phyloP scores from a whole-genome alignment of 2,888 invertebrate genomes.

The Myopa tessellatipennis region DNA sequence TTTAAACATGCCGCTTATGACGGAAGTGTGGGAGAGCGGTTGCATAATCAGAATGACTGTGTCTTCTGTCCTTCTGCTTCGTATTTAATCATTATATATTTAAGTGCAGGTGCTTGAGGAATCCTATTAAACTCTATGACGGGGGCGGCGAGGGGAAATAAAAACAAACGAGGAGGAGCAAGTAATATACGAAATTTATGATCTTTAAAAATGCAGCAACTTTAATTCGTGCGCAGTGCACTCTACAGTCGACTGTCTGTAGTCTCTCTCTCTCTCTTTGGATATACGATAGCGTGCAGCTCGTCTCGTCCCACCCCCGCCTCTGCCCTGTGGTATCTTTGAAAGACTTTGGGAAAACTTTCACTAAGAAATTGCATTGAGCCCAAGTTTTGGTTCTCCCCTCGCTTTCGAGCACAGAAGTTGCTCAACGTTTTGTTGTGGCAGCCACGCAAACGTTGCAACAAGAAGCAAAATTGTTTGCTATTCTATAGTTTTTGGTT shows the following conservation, averaged over 20 bases:
- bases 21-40: too few species aligned
- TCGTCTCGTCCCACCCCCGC: too few species aligned
- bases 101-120: background rate
- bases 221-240: background rate
- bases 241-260: too few species aligned
- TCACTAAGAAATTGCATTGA: background rate
- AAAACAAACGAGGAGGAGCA: background rate
- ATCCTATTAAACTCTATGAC: background rate
- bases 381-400: background rate
- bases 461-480: background rate
- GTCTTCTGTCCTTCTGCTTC: too few species aligned
- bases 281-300: too few species aligned
- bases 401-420: background rate
- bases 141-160: too few species aligned
- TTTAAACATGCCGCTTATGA: too few species aligned
- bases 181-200: background rate
- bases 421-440: background rate
- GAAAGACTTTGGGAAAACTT: background rate
- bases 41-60: too few species aligned
- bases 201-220: background rate
- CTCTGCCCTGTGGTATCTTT: background rate
- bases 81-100: background rate
- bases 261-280: too few species aligned
- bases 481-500: conserved; percentile 12
- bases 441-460: background rate